These are phyloP conservation scores for Butorides virescens DNA, from an alignment of 2,113 vertebrate genomes.

Conservation along the genomic window DNA sequence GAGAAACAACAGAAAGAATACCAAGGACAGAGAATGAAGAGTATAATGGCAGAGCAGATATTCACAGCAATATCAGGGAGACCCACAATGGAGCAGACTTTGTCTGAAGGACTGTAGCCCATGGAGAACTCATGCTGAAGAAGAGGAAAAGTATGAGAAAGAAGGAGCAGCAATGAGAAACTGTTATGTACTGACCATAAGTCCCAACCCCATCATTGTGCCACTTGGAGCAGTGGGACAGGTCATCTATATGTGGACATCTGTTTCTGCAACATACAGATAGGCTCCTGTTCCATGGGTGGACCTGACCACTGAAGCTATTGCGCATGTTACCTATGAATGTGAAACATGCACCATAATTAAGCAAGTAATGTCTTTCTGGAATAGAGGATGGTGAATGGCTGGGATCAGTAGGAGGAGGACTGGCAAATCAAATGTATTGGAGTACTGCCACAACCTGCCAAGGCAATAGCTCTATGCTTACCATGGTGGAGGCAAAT, in stretches of 20 bases:
- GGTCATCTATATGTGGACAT: no score
- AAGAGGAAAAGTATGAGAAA: background rate
- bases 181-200: background rate
- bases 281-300: accelerated
- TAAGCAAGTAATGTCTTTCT: background rate
- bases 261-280: background rate
- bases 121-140: background rate
- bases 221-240: background rate
- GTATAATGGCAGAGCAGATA: background rate
- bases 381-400: background rate
- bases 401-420: background rate
- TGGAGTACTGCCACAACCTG: background rate
- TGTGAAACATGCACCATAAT: background rate
- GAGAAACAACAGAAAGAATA: background rate
- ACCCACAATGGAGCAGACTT: background rate
- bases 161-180: background rate
- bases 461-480: no score
- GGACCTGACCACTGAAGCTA: background rate
- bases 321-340: background rate
- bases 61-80: background rate
- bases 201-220: accelerated
- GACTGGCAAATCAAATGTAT: background rate
- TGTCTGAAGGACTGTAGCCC: background rate
- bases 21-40: background rate
- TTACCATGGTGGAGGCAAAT: background rate